Evolutionary conservation across 2,797 vertebrate genomes (phyloP).

Genomic region (Halcyon chelicuti): DNA sequence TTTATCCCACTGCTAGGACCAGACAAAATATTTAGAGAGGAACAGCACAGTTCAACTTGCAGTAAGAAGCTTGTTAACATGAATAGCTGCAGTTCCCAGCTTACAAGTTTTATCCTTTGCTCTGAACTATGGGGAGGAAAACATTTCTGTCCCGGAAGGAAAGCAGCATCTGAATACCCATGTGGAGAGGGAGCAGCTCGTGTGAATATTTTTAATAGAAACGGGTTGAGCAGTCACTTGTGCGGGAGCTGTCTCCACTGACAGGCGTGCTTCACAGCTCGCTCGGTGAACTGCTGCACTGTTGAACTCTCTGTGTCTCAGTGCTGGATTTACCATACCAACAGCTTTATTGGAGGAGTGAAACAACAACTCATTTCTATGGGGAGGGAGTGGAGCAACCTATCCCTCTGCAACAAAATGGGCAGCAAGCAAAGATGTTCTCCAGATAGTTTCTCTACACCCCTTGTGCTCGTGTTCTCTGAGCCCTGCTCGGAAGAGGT

Average conservation of each 20-base stretch:
- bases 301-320: background rate
- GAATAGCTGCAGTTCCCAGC: background rate
- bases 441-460: background rate
- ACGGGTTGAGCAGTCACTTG: background rate
- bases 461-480: background rate
- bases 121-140: background rate
- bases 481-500: background rate
- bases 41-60: background rate
- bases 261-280: background rate
- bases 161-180: background rate
- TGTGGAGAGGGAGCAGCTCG: background rate
- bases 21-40: background rate
- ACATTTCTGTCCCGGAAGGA: background rate
- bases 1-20: background rate
- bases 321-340: background rate
- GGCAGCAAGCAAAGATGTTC: background rate
- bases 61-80: background rate
- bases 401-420: background rate
- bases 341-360: slow-evolving; percentile 9
- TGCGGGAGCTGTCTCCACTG: background rate
- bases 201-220: background rate
- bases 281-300: background rate
- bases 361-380: background rate
- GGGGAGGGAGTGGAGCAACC: slow-evolving; percentile 5
- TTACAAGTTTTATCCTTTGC: background rate